Percentiles rank a stretch among this genome's conserved stretches.
Evolutionary conservation across 2,797 vertebrate species (phyloP).

Genomic region (Leptoclinus maculatus): DNA sequence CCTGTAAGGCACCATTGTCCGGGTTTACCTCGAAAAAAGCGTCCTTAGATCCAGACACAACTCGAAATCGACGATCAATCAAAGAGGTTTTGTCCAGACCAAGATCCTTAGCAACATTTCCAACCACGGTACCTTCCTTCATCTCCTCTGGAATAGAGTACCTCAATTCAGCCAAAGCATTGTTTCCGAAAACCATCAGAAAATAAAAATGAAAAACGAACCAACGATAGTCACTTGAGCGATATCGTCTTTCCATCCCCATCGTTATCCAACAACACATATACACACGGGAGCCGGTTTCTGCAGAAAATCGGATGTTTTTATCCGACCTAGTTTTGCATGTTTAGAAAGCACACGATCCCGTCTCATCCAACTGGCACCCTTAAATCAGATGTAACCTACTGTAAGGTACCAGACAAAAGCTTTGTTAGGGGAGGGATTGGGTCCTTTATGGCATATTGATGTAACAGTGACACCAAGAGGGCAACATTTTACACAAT

Average conservation of each 20-base stretch:
- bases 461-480: slow-evolving; percentile 63
- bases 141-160: slow-evolving; percentile 85
- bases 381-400: background rate
- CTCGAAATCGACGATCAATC: slow-evolving; percentile 76
- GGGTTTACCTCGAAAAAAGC: slow-evolving; percentile 80
- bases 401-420: slow-evolving; percentile 38
- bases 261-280: slow-evolving; percentile 4
- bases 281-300: background rate
- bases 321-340: background rate
- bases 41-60: slow-evolving; percentile 76
- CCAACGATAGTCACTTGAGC: slow-evolving; percentile 7
- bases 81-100: slow-evolving; percentile 80
- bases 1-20: slow-evolving; percentile 81
- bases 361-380: background rate
- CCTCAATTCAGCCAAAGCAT: slow-evolving; percentile 72
- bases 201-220: slow-evolving; percentile 47
- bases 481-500: slow-evolving; percentile 33
- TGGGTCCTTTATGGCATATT: background rate
- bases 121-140: slow-evolving; percentile 82
- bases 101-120: slow-evolving; percentile 86
- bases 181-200: slow-evolving; percentile 48
- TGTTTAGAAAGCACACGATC: background rate
- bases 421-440: slow-evolving; percentile 21
- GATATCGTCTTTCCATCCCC: slow-evolving; percentile 37
- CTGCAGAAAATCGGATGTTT: background rate